Base-by-base conservation (phyloP, 1,140 invertebrate genomes). In the Ridgeia piscesae region DNA sequence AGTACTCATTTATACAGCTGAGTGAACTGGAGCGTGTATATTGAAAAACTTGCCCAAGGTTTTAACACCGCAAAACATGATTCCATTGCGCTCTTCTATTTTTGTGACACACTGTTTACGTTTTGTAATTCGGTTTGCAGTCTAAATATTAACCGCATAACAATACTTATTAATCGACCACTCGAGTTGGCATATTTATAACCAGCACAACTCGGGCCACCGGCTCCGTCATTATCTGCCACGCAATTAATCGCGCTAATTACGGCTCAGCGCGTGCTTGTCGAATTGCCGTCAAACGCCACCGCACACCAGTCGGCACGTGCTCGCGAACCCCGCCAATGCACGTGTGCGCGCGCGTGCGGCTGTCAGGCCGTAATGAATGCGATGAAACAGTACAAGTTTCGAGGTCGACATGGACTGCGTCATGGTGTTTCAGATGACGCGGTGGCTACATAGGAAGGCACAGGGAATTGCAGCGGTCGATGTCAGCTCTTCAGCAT, bases 391-490 rank as follows among this genome's bases (percentile, higher is more conserved):
- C 34, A 14, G 21, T 34, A 34, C 89, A 34, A 42, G 35, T 35
- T 6, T 42, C n/a, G 89, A 35, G 17, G 89, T 6, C 35, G 35
- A 42, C 89, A 27, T n/a, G 11, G 17, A 90, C 89, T 90, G 89
- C 89, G 89, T 42, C 89, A 17, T 35, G 17, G 89, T 91, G 11
- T 58, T 91, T 34, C 42, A 91, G 91, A 91, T 91, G 91, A 91
- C 42, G 91, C 33, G 6, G 14, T 91, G 48, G 34, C 34, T 91
- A 9, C 14, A 58, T n/a, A 31, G 4, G 48, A 35, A 34, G 91
- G 91, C 34, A 14, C 17, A n/a, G n/a, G 42, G 48, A 34, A 58
- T 17, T 91, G 91, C 33, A 48, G 50, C 33, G 35, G 48, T 14
- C 91, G 17, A n/a, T 91, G 91, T 35, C 34, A 58, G 17, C 33